Base-by-base conservation (phyloP, 2,888 invertebrate species). In the Habrosyne pyritoides region DNA sequence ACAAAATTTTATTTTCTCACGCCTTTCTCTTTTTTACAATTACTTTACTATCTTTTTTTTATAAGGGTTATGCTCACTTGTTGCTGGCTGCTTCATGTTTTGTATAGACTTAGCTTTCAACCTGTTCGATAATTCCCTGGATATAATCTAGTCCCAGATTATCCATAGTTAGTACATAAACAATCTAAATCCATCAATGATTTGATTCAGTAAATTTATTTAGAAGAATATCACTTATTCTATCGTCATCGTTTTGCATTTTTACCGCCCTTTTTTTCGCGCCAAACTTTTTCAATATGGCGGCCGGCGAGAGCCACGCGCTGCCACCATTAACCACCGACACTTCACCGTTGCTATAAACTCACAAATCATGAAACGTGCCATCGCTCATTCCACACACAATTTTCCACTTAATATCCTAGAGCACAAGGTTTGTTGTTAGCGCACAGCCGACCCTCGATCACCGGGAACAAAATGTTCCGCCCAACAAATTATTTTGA, bases 261-360 rank as follows among this genome's bases (percentile, higher is more conserved):
- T 71, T 73, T 69, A 72, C 81, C 81, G 84, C 81, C 79, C 77
- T 83, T 88, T 88, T 24, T 90, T 89, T 86, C 87, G 86, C 89
- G 86, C 84, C 84, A 86, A 91, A 91, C 84, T 91, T 92, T 91
- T 91, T 88, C 91, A 92, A 91, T 91, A 91, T 91, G 91, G 91
- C 91, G 86, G 73, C 78, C 80, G 78, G 84, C 84, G 86, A 84
- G 87, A 82, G 89, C 89, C 86, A 84, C 87, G 86, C 90, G 84
- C 86, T 85, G 88, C 88, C 89, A 88, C 91, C 91, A 91, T 91
- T 91, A 91, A 90, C 89, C 90, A 87, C 89, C 89, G 89, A 87
- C 91, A 91, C 92, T 91, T 91, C 91, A 91, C 91, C 90, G 91
- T 88, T 83, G 88, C 89, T 91, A 91, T 91, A 92, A 93, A 92